A percentile compares a stretch with the other conserved stretches of the same genome.
These are phyloP conservation scores for Sebastes umbrosus DNA, from an alignment of 2,797 vertebrate species.

Conservation along the genomic window DNA sequence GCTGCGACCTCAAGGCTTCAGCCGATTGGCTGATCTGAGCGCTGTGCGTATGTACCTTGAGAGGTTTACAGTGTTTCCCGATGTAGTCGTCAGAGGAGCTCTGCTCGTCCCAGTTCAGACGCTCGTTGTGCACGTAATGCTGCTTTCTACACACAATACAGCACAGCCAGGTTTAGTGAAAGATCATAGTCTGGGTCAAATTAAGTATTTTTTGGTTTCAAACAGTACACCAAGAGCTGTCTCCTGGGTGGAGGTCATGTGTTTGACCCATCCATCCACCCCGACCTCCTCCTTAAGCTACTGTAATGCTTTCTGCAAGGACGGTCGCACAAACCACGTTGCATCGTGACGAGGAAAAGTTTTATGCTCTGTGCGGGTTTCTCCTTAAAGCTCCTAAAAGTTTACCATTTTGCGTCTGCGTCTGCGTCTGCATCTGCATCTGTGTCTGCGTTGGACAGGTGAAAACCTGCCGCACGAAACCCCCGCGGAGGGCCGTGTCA, in stretches of 20 bases:
- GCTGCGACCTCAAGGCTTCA: background rate
- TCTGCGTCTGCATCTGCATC: no score
- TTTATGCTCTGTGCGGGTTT: no score
- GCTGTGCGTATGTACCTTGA: conserved; percentile 77
- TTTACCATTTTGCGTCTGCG: no score
- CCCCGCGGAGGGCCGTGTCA: fast-evolving
- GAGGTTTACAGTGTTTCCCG: conserved; percentile 82
- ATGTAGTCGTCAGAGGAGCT: conserved; percentile 80
- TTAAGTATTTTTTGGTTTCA: no score
- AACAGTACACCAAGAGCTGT: fast-evolving
- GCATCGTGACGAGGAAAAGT: no score
- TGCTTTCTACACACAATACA: conserved; percentile 78
- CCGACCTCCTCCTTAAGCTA: background rate
- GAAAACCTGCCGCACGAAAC: no score
- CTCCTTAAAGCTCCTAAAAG: no score
- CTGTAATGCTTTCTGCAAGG: no score
- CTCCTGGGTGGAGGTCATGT: fast-evolving
- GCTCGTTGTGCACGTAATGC: conserved; percentile 80
- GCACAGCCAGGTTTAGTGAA: background rate
- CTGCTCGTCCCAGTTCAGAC: conserved; percentile 83
- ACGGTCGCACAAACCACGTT: fast-evolving
- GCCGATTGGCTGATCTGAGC: background rate
- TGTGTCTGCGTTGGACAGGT: no score
- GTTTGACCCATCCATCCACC: background rate
- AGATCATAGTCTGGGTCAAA: no score